Evolutionary conservation across 2,888 invertebrate genomes (phyloP).

Genomic region (Machimus atricapillus): DNA sequence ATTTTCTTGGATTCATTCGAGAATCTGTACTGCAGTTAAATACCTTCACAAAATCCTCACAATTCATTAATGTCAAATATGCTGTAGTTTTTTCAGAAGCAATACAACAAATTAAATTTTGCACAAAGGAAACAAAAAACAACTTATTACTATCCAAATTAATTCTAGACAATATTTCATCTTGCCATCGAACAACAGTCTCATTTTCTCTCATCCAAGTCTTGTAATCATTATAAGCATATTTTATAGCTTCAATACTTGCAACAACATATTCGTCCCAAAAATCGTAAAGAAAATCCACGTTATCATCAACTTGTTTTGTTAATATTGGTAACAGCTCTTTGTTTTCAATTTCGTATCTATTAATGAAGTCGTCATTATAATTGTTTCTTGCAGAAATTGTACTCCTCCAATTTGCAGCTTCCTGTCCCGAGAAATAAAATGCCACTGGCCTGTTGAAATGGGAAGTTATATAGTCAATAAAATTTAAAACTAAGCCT

Average conservation of each 20-base stretch:
- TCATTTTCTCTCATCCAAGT: conserved; percentile 1
- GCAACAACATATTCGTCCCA: not conserved
- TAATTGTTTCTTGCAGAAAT: not conserved
- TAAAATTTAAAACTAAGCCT: not conserved
- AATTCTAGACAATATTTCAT: not conserved
- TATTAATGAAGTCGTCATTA: not conserved
- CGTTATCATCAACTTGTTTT: not conserved
- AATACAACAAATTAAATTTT: not conserved
- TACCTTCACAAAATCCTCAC: not conserved
- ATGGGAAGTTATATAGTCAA: not conserved
- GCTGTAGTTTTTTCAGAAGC: not conserved
- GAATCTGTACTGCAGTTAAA: not conserved
- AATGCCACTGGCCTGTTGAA: not conserved
- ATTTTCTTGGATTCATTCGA: not conserved
- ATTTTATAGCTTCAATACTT: not conserved
- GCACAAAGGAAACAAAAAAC: conserved; percentile 12
- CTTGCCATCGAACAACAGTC: not conserved
- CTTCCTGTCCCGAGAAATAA: not conserved
- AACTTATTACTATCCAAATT: not conserved
- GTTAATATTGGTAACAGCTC: not conserved
- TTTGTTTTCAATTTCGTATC: not conserved
- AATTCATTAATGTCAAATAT: not conserved
- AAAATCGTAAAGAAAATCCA: not conserved
- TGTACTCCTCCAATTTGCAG: not conserved
- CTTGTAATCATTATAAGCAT: not conserved